These are phyloP conservation scores for Scaptodrosophila lebanonensis DNA, from an alignment of 1,140 invertebrate genomes.

Conservation along the genomic window DNA sequence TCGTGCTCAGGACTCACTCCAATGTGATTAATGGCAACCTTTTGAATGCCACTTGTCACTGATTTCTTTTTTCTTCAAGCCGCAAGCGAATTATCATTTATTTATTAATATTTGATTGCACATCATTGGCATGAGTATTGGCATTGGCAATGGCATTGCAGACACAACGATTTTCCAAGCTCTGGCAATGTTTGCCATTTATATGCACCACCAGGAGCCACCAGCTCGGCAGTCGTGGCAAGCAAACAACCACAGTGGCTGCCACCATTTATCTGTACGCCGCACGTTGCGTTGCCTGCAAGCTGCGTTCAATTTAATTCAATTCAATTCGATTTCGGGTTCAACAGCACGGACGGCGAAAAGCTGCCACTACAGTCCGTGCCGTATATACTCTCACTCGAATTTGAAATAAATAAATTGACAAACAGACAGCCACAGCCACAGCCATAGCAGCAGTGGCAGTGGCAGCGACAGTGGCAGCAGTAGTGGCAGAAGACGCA, in stretches of 20 bases:
- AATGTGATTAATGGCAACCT: no score
- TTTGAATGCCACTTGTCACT: no score
- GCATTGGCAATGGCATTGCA: slow-evolving; percentile 29
- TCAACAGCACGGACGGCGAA: slow-evolving; percentile 13
- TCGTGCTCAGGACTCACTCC: no score
- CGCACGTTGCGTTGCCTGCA: slow-evolving; percentile 32
- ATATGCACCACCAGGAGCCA: slow-evolving; percentile 1
- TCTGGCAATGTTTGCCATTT: slow-evolving; percentile 28
- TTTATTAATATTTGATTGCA: slow-evolving; percentile 36
- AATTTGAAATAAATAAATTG: slow-evolving; percentile 65
- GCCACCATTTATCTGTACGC: slow-evolving; percentile 27
- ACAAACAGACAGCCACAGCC: slow-evolving; percentile 12
- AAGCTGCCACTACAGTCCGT: slow-evolving; percentile 23
- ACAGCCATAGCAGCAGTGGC: background rate
- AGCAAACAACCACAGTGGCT: background rate
- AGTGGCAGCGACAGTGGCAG: background rate
- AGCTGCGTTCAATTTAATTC: slow-evolving; percentile 55
- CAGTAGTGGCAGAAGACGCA: no score
- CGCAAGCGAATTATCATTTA: no score
- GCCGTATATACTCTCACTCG: no score
- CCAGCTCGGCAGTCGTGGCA: no score
- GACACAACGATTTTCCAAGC: slow-evolving; percentile 1
- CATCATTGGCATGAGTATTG: no score
- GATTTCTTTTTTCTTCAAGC: no score
- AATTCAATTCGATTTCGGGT: slow-evolving; percentile 46